Evolutionary conservation across 2,888 invertebrate species (phyloP).

Genomic region (Suillia variegata): DNA sequence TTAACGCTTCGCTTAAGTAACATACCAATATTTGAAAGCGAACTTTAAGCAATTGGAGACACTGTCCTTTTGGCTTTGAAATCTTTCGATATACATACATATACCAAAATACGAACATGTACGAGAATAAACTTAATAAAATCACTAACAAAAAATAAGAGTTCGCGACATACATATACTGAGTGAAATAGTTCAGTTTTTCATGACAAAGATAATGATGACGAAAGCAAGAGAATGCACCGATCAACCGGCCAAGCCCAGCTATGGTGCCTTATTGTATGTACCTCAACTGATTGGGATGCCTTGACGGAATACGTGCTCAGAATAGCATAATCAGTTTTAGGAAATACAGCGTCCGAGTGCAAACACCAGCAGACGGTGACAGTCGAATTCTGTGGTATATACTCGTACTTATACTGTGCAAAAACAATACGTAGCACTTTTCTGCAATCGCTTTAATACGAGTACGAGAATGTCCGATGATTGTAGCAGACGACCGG

Average conservation of each 20-base stretch:
- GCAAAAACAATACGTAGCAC: conserved; percentile 26
- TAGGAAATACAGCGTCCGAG: conserved; percentile 18
- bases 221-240: conserved; percentile 23
- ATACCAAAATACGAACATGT: no score
- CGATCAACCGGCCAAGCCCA: neutral
- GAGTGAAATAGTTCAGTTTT: conserved; percentile 1
- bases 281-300: conserved; percentile 53
- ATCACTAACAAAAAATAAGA: neutral
- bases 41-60: no score
- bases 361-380: conserved; percentile 19
- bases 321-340: conserved; percentile 42
- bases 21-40: no score
- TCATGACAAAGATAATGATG: conserved; percentile 25
- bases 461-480: no score
- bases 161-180: neutral
- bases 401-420: no score
- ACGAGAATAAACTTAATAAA: neutral
- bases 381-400: conserved; percentile 5
- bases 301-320: conserved; percentile 50
- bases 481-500: no score
- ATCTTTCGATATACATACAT: neutral
- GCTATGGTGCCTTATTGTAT: conserved; percentile 10
- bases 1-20: no score
- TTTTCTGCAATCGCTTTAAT: conserved; percentile 24
- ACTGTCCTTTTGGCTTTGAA: neutral